Evolutionary conservation across 2,888 invertebrate species (phyloP), one percentile per base, ranked within the genome.

Genomic region (Drosophila merina): DNA sequence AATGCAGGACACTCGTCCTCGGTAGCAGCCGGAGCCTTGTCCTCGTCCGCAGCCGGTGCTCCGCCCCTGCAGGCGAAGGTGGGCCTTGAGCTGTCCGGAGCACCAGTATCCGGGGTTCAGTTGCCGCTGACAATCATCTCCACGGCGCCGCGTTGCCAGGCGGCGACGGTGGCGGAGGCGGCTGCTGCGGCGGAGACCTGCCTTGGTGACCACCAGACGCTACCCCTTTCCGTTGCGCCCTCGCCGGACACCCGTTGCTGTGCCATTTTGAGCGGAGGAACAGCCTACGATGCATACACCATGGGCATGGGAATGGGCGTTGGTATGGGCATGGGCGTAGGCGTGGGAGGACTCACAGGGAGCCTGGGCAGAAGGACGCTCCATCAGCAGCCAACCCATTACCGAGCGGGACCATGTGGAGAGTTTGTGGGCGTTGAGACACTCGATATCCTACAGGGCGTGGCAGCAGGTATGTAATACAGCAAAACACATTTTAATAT

Each of bases 361-460:
- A 90, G 90, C 59, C 71, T 90, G 70, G 81, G 84, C 45, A 76
- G 76, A 7, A 82, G 84, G 3, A 72, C 85, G 26, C 68, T 87
- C 66, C 88, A 85, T 42, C 82, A 80, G 48, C 83, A 84, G 30
- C 79, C 75, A 10, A 69, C 73, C 12, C 86, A 86, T 38, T 87
- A 75, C 44, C 64, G 75, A 28, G 47, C 75, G 20, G 75, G 64
- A 30, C 64, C 66, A 8, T 83, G 84, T 36, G 74, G 79, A 28
- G 91, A 91, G 58, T 91, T 89, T 58, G 89, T 91, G 30, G 92
- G 91, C 49, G 90, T 91, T 7, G 90, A 91, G 71, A 89, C 91
- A 30, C 86, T 92, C 67, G 92, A 92, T 69, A 92, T 92, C 66
- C 76, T 92, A 36, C 91, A 92, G 68, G 92, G 91, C 58, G 89